Evolutionary conservation across 2,797 vertebrate genomes (phyloP).

Genomic region (Etheostoma perlongum): DNA sequence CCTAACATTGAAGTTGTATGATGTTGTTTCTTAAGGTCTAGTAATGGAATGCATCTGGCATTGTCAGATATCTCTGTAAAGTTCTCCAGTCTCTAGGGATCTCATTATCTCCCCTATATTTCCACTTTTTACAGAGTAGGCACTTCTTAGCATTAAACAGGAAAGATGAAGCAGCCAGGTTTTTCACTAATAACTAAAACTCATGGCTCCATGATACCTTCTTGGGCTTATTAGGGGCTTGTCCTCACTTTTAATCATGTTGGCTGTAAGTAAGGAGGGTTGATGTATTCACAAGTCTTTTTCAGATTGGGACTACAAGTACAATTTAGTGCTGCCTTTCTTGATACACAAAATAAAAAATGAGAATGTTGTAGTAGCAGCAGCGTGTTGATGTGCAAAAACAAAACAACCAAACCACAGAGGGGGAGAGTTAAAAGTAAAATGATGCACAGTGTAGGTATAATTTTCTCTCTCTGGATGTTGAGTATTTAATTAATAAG

Average conservation of each 20-base stretch:
- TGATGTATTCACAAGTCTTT: conserved; percentile 63
- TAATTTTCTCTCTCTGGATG: conserved; percentile 67
- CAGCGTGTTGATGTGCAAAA: conserved; percentile 29
- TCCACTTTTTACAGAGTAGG: conserved; percentile 82
- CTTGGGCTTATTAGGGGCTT: conserved; percentile 75
- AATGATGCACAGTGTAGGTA: conserved; percentile 38
- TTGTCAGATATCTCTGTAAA: conserved; percentile 81
- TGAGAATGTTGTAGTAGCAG: conserved; percentile 35
- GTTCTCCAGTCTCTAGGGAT: conserved; percentile 80
- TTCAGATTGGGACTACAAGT: conserved; percentile 49
- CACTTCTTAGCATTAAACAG: conserved; percentile 82
- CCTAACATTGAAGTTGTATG: conserved; percentile 76
- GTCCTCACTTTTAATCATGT: conserved; percentile 74
- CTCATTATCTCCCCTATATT: conserved; percentile 85
- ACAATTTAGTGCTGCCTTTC: conserved; percentile 52
- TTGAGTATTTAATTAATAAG: conserved; percentile 80
- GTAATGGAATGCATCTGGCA: conserved; percentile 74
- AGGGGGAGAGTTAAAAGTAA: conserved; percentile 36
- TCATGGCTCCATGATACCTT: conserved; percentile 70
- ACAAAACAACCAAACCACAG: conserved; percentile 20
- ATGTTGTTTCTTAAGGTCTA: conserved; percentile 80
- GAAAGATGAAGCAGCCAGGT: conserved; percentile 77
- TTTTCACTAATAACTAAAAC: conserved; percentile 76
- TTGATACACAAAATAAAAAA: conserved; percentile 54
- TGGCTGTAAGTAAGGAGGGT: conserved; percentile 53